Conservation (phyloP, 2,888 invertebrate genomes). For the Corbicula japonica region DNA sequence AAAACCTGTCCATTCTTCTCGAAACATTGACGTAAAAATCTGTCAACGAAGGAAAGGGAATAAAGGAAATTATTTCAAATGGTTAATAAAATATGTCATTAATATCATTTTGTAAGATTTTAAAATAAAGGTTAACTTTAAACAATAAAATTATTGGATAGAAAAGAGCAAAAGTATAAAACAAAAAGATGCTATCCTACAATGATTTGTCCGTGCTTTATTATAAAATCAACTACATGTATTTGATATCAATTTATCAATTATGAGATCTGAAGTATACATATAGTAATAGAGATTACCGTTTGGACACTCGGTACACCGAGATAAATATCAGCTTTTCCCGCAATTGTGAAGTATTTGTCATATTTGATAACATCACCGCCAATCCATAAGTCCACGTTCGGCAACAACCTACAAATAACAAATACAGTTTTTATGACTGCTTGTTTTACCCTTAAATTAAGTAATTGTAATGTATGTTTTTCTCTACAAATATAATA, state of each 20-base stretch:
- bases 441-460: neutral
- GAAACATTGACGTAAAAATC: conserved; percentile 41
- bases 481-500: neutral
- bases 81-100: no score
- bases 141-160: no score
- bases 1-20: conserved; percentile 45
- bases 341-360: conserved; percentile 4
- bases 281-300: conserved; percentile 7
- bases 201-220: no score
- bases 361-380: conserved; percentile 20
- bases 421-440: neutral
- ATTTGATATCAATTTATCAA: no score
- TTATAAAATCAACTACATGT: no score
- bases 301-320: conserved; percentile 23
- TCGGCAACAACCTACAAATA: neutral
- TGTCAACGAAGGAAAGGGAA: conserved; percentile 16
- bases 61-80: no score
- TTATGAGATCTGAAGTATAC: no score
- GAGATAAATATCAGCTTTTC: conserved; percentile 39
- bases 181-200: no score
- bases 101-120: no score
- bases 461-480: no score
- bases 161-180: no score
- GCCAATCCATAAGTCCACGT: conserved; percentile 38
- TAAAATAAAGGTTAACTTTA: no score